Evolutionary conservation across 2,888 invertebrate genomes (phyloP).

Genomic region (Epirrhoe alternata): DNA sequence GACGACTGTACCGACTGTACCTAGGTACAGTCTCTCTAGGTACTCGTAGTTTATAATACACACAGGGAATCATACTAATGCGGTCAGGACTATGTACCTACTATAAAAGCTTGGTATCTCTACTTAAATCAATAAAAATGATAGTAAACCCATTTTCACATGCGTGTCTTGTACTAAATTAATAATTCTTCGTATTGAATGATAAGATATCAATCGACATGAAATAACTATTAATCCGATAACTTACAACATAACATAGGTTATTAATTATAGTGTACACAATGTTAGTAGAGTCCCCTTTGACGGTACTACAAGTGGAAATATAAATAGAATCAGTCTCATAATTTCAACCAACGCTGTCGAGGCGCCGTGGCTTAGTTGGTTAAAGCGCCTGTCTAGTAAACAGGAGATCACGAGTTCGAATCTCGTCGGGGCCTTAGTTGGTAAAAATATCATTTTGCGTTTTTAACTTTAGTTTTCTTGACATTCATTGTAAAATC

Average conservation of each 20-base stretch:
- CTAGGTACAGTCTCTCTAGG: too few species aligned
- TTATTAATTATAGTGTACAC: neutral
- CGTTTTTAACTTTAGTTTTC: constrained; percentile 4
- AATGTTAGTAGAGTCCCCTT: neutral
- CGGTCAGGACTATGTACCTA: too few species aligned
- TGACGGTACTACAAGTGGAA: neutral
- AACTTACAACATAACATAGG: neutral
- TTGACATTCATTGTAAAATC: too few species aligned
- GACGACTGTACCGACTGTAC: too few species aligned
- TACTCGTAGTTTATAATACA: too few species aligned
- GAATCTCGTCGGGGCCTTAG: constrained; percentile 81
- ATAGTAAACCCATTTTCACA: neutral
- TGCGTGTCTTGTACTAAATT: neutral
- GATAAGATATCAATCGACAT: neutral
- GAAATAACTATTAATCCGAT: neutral
- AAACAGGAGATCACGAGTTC: constrained; percentile 83
- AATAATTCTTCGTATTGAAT: neutral
- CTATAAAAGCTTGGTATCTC: too few species aligned
- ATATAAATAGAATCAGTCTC: neutral
- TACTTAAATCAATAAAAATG: too few species aligned
- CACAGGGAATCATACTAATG: too few species aligned
- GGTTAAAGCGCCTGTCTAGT: constrained; percentile 84
- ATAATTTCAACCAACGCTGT: constrained; percentile 32
- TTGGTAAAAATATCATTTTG: constrained; percentile 22
- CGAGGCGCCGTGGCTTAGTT: constrained; percentile 81